Conservation (phyloP, 2,888 invertebrate genomes). For the Hemithea aestivaria region DNA sequence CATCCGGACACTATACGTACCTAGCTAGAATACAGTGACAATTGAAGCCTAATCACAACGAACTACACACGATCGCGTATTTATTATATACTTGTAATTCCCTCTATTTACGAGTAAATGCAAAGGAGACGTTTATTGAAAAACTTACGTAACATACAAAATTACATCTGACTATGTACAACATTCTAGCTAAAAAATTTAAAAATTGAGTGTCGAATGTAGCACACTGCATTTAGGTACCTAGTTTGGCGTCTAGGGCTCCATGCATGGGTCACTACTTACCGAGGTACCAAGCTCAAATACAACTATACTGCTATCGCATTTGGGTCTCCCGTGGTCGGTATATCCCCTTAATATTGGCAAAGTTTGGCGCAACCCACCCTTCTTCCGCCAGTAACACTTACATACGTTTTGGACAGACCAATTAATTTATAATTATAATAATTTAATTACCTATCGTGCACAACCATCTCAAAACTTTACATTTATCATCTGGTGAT, state of each 20-base stretch:
- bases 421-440: conserved; percentile 55
- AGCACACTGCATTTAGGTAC: conserved; percentile 57
- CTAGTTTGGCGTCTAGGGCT: conserved; percentile 63
- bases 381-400: conserved; percentile 43
- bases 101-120: conserved; percentile 71
- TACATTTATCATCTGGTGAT: conserved; percentile 42
- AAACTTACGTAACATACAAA: conserved; percentile 74
- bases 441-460: conserved; percentile 64
- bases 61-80: conserved; percentile 74
- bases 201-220: conserved; percentile 53
- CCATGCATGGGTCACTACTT: conserved; percentile 64
- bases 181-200: conserved; percentile 64
- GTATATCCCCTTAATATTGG: conserved; percentile 23
- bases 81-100: conserved; percentile 62
- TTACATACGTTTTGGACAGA: conserved; percentile 59
- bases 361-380: conserved; percentile 33
- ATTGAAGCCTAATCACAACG: conserved; percentile 74
- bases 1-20: conserved; percentile 57
- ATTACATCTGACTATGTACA: conserved; percentile 75
- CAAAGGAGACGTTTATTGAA: conserved; percentile 72
- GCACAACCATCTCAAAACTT: conserved; percentile 75
- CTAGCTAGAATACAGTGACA: conserved; percentile 71
- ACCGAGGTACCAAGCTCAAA: conserved; percentile 58
- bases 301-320: conserved; percentile 38
- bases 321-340: conserved; percentile 17